Evolutionary conservation across 2,888 invertebrate species (phyloP).

Genomic region (Drosophila basisetae): DNA sequence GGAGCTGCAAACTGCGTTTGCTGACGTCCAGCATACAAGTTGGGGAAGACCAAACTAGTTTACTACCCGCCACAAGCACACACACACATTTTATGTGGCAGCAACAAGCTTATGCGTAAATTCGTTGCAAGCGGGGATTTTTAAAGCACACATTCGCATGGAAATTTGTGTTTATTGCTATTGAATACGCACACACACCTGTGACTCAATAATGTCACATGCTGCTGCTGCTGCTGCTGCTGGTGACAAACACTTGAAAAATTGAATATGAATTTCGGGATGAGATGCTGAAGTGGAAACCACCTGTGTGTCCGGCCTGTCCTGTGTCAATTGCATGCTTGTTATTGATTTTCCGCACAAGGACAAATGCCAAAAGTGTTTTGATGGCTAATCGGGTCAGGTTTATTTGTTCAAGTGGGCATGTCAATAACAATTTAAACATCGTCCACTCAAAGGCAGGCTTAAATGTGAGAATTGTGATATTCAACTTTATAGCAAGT

Average conservation of each 20-base stretch:
- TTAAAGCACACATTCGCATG: slow-evolving; percentile 3
- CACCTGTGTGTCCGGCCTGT: slow-evolving; percentile 2
- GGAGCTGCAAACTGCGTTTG: slow-evolving; percentile 22
- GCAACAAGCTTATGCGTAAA: slow-evolving; percentile 18
- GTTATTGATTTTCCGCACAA: slow-evolving; percentile 69
- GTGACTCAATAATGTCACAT: slow-evolving; percentile 37
- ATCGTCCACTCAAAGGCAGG: slow-evolving; percentile 45
- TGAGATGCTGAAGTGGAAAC: slow-evolving; percentile 13
- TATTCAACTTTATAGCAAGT: slow-evolving; percentile 52
- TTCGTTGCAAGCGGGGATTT: slow-evolving; percentile 40
- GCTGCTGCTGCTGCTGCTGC: slow-evolving; percentile 20
- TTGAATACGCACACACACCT: slow-evolving; percentile 19
- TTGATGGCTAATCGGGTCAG: slow-evolving; percentile 73
- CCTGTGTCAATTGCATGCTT: slow-evolving; percentile 70
- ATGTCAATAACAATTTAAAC: slow-evolving; percentile 52
- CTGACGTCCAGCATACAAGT: slow-evolving; percentile 59
- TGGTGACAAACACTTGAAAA: slow-evolving; percentile 45
- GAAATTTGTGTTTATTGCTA: slow-evolving; percentile 13
- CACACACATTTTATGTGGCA: slow-evolving; percentile 15
- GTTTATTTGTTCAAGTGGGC: slow-evolving; percentile 46
- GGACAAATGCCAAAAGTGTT: slow-evolving; percentile 27
- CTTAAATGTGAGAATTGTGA: slow-evolving; percentile 26
- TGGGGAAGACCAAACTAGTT: slow-evolving; percentile 63
- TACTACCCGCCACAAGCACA: slow-evolving; percentile 18
- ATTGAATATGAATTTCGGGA: background rate